Evolutionary conservation across 2,113 vertebrate species (phyloP).

Genomic region (Gallinago media): DNA sequence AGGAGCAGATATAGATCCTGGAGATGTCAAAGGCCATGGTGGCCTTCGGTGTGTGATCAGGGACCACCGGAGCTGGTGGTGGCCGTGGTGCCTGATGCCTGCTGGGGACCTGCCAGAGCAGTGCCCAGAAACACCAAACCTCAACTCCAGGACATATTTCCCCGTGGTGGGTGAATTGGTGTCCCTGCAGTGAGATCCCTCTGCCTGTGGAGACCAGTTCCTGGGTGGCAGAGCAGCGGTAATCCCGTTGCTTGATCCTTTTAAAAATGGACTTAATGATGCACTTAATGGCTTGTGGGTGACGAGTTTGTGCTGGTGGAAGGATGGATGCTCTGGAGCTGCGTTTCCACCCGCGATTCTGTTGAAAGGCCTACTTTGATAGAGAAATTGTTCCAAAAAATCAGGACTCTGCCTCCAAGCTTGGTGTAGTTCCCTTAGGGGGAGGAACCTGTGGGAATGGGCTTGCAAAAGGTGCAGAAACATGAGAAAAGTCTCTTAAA

Average conservation of each 20-base stretch:
- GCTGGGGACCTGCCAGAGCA: not conserved
- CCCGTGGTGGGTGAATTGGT: rapidly evolving
- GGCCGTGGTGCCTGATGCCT: rapidly evolving
- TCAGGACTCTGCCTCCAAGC: not conserved
- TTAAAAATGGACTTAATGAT: not conserved
- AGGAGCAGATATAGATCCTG: not conserved
- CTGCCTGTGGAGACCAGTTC: not conserved
- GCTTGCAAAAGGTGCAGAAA: not conserved
- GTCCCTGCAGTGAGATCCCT: not conserved
- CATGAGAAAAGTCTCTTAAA: not conserved
- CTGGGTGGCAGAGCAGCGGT: not conserved
- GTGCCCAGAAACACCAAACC: not conserved
- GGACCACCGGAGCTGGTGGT: not conserved
- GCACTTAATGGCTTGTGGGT: not conserved
- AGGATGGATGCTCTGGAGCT: not conserved
- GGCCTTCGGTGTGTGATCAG: rapidly evolving
- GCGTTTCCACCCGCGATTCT: not conserved
- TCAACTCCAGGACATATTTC: not conserved
- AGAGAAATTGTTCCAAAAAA: not conserved
- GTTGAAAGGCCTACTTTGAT: not conserved
- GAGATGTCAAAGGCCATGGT: not conserved
- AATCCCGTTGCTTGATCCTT: not conserved
- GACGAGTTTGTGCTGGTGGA: not conserved
- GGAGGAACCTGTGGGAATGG: not conserved
- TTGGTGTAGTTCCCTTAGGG: too few species aligned